Conservation (phyloP, 2,113 vertebrate species). For the Neoarius graeffei region DNA sequence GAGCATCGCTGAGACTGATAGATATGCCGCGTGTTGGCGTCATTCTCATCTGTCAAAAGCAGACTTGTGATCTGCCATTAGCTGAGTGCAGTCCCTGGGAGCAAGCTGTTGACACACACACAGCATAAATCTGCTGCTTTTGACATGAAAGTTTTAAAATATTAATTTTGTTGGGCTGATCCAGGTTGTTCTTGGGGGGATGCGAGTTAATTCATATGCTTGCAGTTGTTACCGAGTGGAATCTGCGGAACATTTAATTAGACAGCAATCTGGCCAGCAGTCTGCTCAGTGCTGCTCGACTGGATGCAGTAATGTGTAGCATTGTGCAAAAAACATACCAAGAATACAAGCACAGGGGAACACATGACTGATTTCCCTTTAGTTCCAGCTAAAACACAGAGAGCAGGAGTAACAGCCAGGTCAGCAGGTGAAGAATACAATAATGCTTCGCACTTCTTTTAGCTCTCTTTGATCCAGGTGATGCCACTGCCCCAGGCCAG, state of each 20-base stretch:
- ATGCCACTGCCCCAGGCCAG: conserved; percentile 16
- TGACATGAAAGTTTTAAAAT: conserved; percentile 73
- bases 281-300: conserved; percentile 60
- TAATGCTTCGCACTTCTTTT: conserved; percentile 10
- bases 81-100: conserved; percentile 68
- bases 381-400: conserved; percentile 35
- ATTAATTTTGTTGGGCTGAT: conserved; percentile 70
- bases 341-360: conserved; percentile 25
- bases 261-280: conserved; percentile 64
- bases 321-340: conserved; percentile 22
- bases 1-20: conserved; percentile 43
- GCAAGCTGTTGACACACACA: conserved; percentile 66
- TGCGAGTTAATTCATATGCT: conserved; percentile 62
- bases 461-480: conserved; percentile 30
- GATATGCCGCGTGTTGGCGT: conserved; percentile 51
- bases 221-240: conserved; percentile 64
- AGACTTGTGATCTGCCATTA: conserved; percentile 68
- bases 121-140: conserved; percentile 57
- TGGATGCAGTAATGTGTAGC: conserved; percentile 52
- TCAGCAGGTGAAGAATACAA: conserved; percentile 24
- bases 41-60: conserved; percentile 69
- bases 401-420: conserved; percentile 27
- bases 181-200: conserved; percentile 67
- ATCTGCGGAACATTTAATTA: conserved; percentile 69
- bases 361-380: background rate